These are phyloP conservation scores for crab-eating macaque (Macaca fascicularis) DNA, from an alignment of 2,113 vertebrate species.

Conservation along the genomic window DNA sequence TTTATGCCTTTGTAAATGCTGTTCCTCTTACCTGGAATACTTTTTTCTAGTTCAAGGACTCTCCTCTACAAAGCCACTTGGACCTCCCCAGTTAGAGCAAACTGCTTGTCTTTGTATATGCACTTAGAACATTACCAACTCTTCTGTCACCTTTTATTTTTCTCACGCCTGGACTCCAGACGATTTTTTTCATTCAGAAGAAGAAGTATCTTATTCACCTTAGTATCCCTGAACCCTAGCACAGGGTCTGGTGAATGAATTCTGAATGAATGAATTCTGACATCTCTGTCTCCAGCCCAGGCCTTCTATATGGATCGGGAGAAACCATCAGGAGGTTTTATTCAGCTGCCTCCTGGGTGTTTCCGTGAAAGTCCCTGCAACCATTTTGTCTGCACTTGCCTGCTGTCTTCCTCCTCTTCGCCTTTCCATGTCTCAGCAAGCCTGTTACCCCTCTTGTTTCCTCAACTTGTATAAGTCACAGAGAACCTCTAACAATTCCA, in stretches of 20 bases:
- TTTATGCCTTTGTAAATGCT: neutral
- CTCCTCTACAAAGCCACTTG: neutral
- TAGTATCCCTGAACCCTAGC: neutral
- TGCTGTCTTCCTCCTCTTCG: neutral
- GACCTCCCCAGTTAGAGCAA: neutral
- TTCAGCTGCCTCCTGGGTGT: too few species aligned
- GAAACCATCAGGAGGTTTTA: neutral
- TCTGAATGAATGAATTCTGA: neutral
- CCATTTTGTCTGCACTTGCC: too few species aligned
- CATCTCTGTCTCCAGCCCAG: neutral
- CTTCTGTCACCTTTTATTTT: neutral
- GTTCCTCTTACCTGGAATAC: neutral
- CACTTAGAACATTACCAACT: neutral
- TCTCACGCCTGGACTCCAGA: neutral
- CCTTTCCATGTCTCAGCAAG: neutral
- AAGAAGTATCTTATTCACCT: neutral
- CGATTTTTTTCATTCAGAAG: neutral
- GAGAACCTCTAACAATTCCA: neutral
- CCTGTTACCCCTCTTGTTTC: neutral
- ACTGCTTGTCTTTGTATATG: neutral
- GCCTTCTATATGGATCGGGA: neutral
- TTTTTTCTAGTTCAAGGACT: neutral
- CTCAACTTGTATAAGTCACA: neutral
- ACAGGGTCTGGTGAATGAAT: neutral
- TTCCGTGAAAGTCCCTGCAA: neutral